Percentiles rank a stretch among this genome's conserved stretches.
Evolutionary conservation across 2,797 vertebrate species (phyloP).

Genomic region (Iguana delicatissima): DNA sequence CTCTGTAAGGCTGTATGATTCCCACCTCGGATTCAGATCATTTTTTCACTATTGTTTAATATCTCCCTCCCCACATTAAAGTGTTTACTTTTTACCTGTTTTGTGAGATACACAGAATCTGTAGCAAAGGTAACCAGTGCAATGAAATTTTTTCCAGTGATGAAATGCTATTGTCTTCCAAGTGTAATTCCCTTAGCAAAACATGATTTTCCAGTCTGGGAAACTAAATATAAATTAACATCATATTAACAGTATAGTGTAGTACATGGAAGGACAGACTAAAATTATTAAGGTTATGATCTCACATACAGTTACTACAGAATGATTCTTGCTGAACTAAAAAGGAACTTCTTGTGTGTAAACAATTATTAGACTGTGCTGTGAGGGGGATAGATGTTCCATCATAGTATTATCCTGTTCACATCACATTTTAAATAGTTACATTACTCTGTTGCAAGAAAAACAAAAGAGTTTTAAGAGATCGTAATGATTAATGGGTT

Average conservation of each 20-base stretch:
- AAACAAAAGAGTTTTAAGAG: neutral
- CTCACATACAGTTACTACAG: neutral
- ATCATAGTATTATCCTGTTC: neutral
- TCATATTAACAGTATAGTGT: conserved; percentile 30
- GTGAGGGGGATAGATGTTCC: neutral
- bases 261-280: neutral
- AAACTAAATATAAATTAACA: conserved; percentile 79
- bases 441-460: neutral
- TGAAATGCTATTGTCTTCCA: conserved; percentile 93
- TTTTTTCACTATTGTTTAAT: neutral
- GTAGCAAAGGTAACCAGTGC: conserved; percentile 92
- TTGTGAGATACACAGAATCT: conserved; percentile 82
- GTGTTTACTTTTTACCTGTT: conserved; percentile 86
- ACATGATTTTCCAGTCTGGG: conserved; percentile 90
- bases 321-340: neutral
- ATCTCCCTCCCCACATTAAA: neutral
- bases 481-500: neutral
- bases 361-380: neutral
- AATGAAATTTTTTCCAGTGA: conserved; percentile 78
- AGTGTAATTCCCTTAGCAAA: conserved; percentile 89
- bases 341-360: neutral
- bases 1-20: no score
- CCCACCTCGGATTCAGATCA: no score
- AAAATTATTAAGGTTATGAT: neutral
- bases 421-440: neutral